Evolutionary conservation across 2,797 vertebrate species (phyloP).

Genomic region (Decapterus maruadsi): DNA sequence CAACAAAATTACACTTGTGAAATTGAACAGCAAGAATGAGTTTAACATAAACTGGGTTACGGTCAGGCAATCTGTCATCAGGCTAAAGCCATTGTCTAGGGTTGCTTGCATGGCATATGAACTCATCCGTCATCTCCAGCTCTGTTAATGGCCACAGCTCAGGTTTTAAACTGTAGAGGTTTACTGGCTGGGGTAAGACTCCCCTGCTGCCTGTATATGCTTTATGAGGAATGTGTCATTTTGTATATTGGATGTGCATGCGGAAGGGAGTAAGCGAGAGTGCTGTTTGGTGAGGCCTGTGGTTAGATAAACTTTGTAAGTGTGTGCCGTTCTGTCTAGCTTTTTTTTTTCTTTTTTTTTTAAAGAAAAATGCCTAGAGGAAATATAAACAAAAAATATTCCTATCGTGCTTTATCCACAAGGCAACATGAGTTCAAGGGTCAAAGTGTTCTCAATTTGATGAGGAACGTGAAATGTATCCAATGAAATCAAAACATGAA

Average conservation of each 20-base stretch:
- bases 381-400: not conserved
- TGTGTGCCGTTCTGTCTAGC: too few species aligned
- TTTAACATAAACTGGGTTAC: conserved; percentile 99
- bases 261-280: conserved; percentile 27
- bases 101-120: conserved; percentile 98
- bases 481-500: not conserved
- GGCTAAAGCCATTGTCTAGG: conserved; percentile 96
- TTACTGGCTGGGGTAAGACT: conserved; percentile 62
- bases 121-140: conserved; percentile 98
- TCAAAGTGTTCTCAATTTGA: not conserved
- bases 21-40: conserved; percentile 99
- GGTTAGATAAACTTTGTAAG: conserved; percentile 9
- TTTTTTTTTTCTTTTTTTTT: too few species aligned
- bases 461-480: not conserved
- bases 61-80: conserved; percentile 98
- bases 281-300: conserved; percentile 32
- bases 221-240: conserved; percentile 72
- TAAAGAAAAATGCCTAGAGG: not conserved
- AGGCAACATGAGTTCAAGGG: not conserved
- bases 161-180: conserved; percentile 88
- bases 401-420: not conserved
- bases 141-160: conserved; percentile 92
- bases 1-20: conserved; percentile 99
- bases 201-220: conserved; percentile 58
- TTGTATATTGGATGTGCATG: conserved; percentile 48